phyloP scores from a whole-genome alignment of 2,797 vertebrate genomes.

The Syngnathus rostellatus region DNA sequence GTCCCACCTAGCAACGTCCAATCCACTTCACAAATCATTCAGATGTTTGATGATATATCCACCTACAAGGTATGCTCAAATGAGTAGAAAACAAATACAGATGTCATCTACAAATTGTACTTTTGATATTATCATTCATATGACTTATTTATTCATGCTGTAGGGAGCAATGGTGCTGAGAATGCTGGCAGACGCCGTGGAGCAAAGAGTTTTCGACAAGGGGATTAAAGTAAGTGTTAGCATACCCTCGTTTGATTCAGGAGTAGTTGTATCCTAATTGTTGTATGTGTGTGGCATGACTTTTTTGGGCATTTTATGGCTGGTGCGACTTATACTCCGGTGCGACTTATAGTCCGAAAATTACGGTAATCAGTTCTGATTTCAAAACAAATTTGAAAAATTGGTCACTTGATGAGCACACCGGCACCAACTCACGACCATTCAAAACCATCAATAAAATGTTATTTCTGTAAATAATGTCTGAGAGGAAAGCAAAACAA shows the following conservation, averaged over 20 bases:
- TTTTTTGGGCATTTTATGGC: too few relatives aligned
- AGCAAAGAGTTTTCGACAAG: slow-evolving; percentile 32
- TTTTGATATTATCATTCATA: neutral
- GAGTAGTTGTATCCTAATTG: neutral
- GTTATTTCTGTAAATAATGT: too few relatives aligned
- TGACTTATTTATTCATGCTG: slow-evolving; percentile 15
- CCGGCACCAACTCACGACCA: too few relatives aligned
- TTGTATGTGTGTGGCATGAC: neutral
- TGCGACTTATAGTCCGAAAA: too few relatives aligned
- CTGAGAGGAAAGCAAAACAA: too few relatives aligned
- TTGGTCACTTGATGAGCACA: too few relatives aligned
- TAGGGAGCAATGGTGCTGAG: slow-evolving; percentile 69
- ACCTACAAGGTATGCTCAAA: slow-evolving; percentile 62
- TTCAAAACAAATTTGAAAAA: too few relatives aligned
- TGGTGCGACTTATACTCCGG: too few relatives aligned
- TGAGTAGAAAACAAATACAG: neutral
- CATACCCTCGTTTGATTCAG: neutral
- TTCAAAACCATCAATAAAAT: too few relatives aligned
- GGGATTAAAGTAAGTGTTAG: slow-evolving; percentile 58
- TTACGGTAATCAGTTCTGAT: neutral
- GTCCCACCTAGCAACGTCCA: slow-evolving; percentile 25
- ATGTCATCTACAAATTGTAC: too few relatives aligned
- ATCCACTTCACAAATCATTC: slow-evolving; percentile 28
- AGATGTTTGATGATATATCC: slow-evolving; percentile 57
- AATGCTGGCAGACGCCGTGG: slow-evolving; percentile 59